Conservation (phyloP, 2,888 invertebrate genomes). For the Linnaemya vulpina region DNA sequence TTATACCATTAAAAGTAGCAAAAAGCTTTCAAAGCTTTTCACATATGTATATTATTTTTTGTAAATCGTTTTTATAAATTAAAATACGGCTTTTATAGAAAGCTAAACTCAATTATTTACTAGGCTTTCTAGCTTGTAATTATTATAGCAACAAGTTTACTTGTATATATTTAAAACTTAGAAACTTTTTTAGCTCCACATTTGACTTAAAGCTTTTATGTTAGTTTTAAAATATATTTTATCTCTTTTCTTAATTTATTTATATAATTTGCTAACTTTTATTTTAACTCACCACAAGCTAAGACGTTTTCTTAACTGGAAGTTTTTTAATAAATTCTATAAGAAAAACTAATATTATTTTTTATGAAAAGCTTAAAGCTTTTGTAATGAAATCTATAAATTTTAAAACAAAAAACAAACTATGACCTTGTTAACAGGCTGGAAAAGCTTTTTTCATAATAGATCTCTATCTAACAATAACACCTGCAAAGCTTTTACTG, state of each 20-base stretch:
- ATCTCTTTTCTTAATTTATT: background rate
- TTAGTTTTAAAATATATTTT: background rate
- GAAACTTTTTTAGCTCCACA: background rate
- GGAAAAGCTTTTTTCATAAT: too few relatives aligned
- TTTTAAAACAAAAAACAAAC: too few relatives aligned
- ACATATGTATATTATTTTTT: background rate
- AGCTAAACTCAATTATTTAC: conserved; percentile 1
- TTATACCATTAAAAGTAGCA: background rate
- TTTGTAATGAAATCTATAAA: too few relatives aligned
- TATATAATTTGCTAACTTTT: background rate
- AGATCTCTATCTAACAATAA: too few relatives aligned
- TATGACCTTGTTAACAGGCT: too few relatives aligned
- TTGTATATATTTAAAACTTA: background rate
- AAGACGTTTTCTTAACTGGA: too few relatives aligned
- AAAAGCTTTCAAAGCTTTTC: conserved; percentile 31
- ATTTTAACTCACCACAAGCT: too few relatives aligned
- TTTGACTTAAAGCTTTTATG: background rate
- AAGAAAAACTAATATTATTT: too few relatives aligned
- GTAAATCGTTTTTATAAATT: background rate
- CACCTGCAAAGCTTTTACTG: too few relatives aligned
- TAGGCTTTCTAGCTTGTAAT: background rate
- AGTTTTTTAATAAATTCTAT: too few relatives aligned
- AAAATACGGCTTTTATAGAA: conserved; percentile 15
- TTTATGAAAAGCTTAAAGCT: too few relatives aligned
- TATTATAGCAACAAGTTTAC: background rate